phyloP scores from a whole-genome alignment of 2,113 vertebrate genomes.

The Panthera tigris region DNA sequence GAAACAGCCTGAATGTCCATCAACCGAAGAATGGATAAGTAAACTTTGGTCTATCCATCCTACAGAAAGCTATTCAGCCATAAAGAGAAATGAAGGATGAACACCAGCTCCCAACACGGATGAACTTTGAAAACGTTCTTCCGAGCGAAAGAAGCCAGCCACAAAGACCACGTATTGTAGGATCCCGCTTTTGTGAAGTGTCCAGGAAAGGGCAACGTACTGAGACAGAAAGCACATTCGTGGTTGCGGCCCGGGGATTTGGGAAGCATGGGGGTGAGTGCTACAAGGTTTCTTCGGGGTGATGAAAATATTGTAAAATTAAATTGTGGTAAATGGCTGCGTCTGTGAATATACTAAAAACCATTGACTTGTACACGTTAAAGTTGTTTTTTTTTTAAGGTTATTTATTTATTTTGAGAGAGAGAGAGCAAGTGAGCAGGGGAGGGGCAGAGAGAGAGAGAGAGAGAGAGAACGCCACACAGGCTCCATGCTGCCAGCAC shows the following conservation, averaged over 20 bases:
- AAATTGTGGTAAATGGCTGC: background rate
- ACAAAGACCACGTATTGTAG: background rate
- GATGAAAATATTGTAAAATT: conserved; percentile 40
- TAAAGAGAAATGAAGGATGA: background rate
- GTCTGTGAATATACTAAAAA: conserved; percentile 20
- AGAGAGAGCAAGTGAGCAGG: too few relatives aligned
- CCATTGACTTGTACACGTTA: background rate
- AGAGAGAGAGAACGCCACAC: too few relatives aligned
- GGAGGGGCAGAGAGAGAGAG: too few relatives aligned
- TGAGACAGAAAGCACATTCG: background rate
- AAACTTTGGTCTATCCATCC: background rate
- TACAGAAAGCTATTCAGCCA: background rate
- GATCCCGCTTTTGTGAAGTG: background rate
- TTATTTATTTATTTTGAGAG: too few relatives aligned
- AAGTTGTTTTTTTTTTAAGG: background rate
- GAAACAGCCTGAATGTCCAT: background rate
- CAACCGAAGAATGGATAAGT: background rate
- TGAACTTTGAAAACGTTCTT: background rate
- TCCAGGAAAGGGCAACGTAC: background rate
- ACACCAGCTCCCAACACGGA: background rate
- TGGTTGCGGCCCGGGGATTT: background rate
- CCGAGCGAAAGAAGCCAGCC: background rate
- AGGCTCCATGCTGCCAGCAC: too few relatives aligned
- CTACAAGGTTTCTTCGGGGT: background rate
- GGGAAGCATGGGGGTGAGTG: background rate